Conservation (phyloP, 2,113 vertebrate species). For the Herpetotheres cachinnans region DNA sequence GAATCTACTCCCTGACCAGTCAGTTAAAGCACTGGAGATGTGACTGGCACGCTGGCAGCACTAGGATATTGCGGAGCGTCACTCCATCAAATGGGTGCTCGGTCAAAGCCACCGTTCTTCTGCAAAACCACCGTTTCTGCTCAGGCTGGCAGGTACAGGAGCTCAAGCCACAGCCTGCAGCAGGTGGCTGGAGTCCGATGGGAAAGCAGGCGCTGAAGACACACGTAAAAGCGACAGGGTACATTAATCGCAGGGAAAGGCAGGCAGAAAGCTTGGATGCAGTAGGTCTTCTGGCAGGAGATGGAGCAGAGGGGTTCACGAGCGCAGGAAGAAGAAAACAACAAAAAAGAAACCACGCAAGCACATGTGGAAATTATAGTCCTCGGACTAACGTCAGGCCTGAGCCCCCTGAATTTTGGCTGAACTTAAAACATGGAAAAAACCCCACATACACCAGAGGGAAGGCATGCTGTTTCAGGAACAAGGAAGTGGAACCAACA, state of each 20-base stretch:
- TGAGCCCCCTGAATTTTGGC: neutral
- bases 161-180: neutral
- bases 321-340: neutral
- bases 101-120: neutral
- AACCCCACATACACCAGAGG: neutral
- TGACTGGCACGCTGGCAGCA: neutral
- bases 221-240: fast-evolving
- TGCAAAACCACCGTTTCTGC: neutral
- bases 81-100: neutral
- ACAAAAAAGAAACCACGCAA: neutral
- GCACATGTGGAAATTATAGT: neutral
- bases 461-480: neutral
- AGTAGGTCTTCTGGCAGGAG: neutral
- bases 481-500: neutral
- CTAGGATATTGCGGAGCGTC: neutral
- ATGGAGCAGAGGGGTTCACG: neutral
- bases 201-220: neutral
- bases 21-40: neutral
- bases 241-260: neutral
- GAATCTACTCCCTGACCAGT: neutral
- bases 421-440: neutral
- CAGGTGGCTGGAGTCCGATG: neutral
- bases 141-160: neutral
- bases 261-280: neutral
- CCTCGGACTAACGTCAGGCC: neutral